Evolutionary conservation across 2,113 vertebrate genomes (phyloP).

Genomic region (Nanorana parkeri): DNA sequence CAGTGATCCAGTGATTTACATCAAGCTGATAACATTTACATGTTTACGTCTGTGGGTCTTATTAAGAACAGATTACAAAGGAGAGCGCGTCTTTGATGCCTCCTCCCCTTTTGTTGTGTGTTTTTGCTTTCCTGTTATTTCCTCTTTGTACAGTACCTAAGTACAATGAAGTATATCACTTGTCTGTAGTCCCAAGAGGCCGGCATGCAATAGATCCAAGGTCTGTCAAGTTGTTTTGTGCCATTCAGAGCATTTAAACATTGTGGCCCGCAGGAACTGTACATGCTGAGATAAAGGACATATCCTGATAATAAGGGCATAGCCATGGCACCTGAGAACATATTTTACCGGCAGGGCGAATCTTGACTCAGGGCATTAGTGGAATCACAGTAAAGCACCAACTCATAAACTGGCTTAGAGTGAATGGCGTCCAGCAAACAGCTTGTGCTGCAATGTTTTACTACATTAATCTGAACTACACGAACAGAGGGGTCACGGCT

Average conservation of each 20-base stretch:
- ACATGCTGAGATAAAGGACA: not conserved
- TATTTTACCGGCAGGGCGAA: not conserved
- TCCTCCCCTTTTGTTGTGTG: too few relatives aligned
- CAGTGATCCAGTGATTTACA: too few relatives aligned
- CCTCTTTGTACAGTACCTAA: not conserved
- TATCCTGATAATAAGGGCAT: not conserved
- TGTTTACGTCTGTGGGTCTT: too few relatives aligned
- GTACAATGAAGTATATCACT: not conserved
- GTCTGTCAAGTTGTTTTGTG: not conserved
- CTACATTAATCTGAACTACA: not conserved
- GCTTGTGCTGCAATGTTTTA: not conserved
- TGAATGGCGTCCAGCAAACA: not conserved
- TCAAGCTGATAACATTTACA: too few relatives aligned
- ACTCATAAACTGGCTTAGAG: not conserved
- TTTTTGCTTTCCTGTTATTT: not conserved
- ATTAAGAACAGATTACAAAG: too few relatives aligned
- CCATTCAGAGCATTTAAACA: not conserved
- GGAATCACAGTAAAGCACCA: not conserved
- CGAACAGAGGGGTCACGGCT: constrained; percentile 4
- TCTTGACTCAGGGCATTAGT: not conserved
- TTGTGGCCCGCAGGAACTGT: not conserved
- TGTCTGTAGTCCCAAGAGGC: not conserved
- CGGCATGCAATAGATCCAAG: not conserved
- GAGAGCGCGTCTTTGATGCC: too few relatives aligned
- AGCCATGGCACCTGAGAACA: not conserved